Evolutionary conservation across 2,113 vertebrate species (phyloP), one percentile per base, ranked within the genome.

Genomic region (Elgaria multicarinata): DNA sequence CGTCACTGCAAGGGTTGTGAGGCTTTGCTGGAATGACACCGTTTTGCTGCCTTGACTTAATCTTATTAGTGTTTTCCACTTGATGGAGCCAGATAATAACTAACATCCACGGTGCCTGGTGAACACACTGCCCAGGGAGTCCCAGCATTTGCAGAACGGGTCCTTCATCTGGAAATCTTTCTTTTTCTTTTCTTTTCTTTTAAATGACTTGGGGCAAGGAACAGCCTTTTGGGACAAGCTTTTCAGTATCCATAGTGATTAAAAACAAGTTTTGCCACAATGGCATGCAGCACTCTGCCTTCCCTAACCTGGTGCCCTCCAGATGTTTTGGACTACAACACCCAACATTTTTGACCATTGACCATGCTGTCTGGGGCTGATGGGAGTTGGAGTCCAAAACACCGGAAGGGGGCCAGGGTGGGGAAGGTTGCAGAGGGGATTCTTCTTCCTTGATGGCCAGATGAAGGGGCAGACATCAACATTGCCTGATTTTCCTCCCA

Each of bases 1-100:
- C 95, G 91, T 96, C 95, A 95, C 93, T 95, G 95, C 76, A 96
- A 95, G 96, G 95, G 83, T 94, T 95, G 92, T n/a, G 91, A 95
- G 93, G 92, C 92, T 94, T n/a, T 93, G 96, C 97, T 97, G 97
- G 97, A 98, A 93, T 92, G 79, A 93, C 96, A 95, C 90, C 89
- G 96, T 97, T 94, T 92, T 66, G 0, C 82, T 91, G 92, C 89
- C 92, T 96, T 97, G 95, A 95, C 89, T 64, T 95, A 96, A 94
- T 74, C 83, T 39, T 95, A 80, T 93, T 95, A 94, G 91, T 89
- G 89, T 90, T 95, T 96, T 97, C 95, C 94, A 97, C 90, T 90
- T 94, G 90, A 91, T 2, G 39, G 33, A 96, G 93, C 95, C 93
- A 96, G 95, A 94, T 87, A 95, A 97, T 96, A 97, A 94, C 93